Base-by-base conservation (phyloP, 2,113 vertebrate genomes). In the Cyanoliseus patagonus region DNA sequence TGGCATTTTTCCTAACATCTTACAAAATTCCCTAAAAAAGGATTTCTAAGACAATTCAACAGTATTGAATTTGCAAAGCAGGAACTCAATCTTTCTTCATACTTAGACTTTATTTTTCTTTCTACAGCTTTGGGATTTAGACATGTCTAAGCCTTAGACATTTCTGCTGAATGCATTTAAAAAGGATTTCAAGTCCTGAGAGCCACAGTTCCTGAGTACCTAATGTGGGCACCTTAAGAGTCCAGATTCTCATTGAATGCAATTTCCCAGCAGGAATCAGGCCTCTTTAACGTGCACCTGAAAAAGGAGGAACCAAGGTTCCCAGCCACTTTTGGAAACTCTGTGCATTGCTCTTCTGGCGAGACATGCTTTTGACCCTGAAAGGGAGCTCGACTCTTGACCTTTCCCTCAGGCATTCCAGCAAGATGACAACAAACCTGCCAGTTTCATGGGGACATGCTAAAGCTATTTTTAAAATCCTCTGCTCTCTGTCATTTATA, bases 381-480 rank as follows among this genome's bases (percentile, higher is more conserved):
- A 76, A 76, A 68, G 35, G 64, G 12, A 74, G 17, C 25, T 79
- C 1, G 0, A 30, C 31, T 85, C 74, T n/a, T 64, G 51, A 78
- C 66, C 33, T 11, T 79, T 83, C 70, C 61, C 11, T 64, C 35
- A 83, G 37, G 59, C 57, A 35, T 81, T 70, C 57, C 75, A 73
- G 52, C 64, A 73, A n/a, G 57, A 52, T n/a, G 27, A 57, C 62
- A 91, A 88, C 41, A 90, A 86, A 86, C 46, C 49, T 81, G 41
- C 15, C 79, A 88, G 16, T 41, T 88, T 96, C 83, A 66, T 10
- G 53, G n/a, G 31, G 55, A 88, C 39, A 42, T 18, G 37, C 14
- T 91, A 68, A 81, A 77, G 79, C 16, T 97, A 92, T 90, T 96
- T 96, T 95, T 75, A 61, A 96, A 91, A 80, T 74, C 31, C 13